phyloP scores from a whole-genome alignment of 2,888 invertebrate genomes.

The Protodeltote pygarga region DNA sequence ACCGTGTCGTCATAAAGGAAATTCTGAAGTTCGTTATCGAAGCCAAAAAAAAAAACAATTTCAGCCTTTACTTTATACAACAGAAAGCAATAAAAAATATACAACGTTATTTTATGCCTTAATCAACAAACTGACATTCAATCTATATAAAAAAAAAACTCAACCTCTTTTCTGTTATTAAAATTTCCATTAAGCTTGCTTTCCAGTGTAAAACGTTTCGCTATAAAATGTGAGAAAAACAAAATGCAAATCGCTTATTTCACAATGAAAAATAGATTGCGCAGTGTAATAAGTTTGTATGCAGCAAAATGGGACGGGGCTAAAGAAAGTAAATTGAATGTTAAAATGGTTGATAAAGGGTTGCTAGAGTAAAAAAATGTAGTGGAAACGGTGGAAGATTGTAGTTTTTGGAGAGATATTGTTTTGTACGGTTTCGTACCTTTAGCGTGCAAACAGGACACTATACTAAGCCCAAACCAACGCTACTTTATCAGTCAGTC shows the following conservation, averaged over 20 bases:
- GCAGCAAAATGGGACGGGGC: constrained; percentile 38
- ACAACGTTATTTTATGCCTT: neutral
- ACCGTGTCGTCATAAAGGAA: no score
- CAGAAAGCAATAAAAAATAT: neutral
- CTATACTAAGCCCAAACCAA: no score
- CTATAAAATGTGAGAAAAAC: constrained; percentile 37
- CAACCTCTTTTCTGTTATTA: constrained; percentile 9
- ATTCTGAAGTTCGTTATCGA: no score
- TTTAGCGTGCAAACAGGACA: no score
- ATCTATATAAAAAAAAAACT: constrained; percentile 13
- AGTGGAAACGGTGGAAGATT: neutral
- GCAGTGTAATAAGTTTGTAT: constrained; percentile 39
- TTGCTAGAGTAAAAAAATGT: neutral
- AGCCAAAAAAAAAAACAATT: neutral
- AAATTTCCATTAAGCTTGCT: constrained; percentile 33
- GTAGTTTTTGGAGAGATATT: neutral
- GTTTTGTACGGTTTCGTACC: no score
- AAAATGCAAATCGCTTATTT: constrained; percentile 45
- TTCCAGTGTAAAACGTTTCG: constrained; percentile 24
- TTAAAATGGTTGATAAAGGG: constrained; percentile 37
- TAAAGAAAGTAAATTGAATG: constrained; percentile 41
- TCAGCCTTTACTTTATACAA: neutral
- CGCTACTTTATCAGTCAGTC: no score
- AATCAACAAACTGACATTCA: constrained; percentile 6
- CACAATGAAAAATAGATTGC: constrained; percentile 48